Conservation (phyloP, 2,888 invertebrate species). For the Matsumyia berberina region DNA sequence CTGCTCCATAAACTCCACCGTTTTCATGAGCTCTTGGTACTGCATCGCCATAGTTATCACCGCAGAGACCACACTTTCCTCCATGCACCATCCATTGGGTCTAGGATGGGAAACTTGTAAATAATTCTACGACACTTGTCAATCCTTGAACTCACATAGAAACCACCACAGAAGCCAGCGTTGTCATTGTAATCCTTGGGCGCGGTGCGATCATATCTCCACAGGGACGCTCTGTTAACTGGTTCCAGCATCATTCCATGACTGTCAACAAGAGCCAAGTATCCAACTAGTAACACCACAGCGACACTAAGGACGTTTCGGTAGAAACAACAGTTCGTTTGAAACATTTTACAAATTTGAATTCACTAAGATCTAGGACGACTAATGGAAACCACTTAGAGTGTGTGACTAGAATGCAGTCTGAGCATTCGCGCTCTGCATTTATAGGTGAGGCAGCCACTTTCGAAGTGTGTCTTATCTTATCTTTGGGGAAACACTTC, state of each 20-base stretch:
- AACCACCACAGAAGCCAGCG: conserved; percentile 86
- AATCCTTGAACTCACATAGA: conserved; percentile 78
- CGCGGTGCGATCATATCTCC: conserved; percentile 85
- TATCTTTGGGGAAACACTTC: too few species aligned
- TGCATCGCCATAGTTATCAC: conserved; percentile 84
- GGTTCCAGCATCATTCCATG: conserved; percentile 86
- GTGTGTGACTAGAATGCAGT: not conserved
- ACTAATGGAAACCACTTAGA: not conserved
- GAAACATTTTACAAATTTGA: conserved; percentile 10
- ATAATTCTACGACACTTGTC: not conserved
- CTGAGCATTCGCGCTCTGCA: too few species aligned
- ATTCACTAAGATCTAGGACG: not conserved
- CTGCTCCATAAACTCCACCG: conserved; percentile 85
- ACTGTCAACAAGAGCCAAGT: conserved; percentile 77
- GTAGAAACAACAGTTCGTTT: not conserved
- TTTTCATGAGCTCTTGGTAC: conserved; percentile 85
- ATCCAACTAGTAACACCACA: conserved; percentile 13
- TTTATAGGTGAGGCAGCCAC: too few species aligned
- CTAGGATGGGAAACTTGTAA: conserved; percentile 65
- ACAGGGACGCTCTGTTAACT: conserved; percentile 85
- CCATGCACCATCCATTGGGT: conserved; percentile 83
- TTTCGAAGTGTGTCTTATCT: too few species aligned
- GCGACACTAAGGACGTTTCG: not conserved
- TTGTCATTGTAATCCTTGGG: conserved; percentile 86
- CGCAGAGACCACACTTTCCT: conserved; percentile 86